A percentile compares a stretch with the other conserved stretches of the same genome.
These are phyloP conservation scores for Nomada fucata DNA, from an alignment of 2,888 invertebrate genomes.

Conservation along the genomic window DNA sequence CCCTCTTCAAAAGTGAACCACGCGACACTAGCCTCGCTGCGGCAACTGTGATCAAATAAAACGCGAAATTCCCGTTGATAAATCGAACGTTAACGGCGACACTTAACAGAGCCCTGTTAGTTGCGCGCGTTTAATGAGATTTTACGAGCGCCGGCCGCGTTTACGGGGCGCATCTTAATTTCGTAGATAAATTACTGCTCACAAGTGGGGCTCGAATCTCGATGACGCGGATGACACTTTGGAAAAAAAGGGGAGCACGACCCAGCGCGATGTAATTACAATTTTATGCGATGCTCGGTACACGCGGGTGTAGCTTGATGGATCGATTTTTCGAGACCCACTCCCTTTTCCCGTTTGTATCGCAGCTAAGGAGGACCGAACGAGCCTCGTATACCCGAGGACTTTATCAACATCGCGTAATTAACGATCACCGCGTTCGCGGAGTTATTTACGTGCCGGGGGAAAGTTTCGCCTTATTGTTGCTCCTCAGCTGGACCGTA, in stretches of 20 bases:
- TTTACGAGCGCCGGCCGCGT: constrained; percentile 22
- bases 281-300: constrained; percentile 24
- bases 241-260: too few species aligned
- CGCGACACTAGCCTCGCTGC: not conserved
- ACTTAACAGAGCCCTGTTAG: constrained; percentile 7
- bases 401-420: constrained; percentile 60
- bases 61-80: constrained; percentile 11
- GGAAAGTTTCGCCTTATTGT: constrained; percentile 35
- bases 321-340: constrained; percentile 59
- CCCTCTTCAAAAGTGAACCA: not conserved
- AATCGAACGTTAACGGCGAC: constrained; percentile 1
- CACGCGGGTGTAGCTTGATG: not conserved
- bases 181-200: constrained; percentile 1
- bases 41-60: constrained; percentile 25
- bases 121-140: constrained; percentile 34
- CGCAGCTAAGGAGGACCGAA: constrained; percentile 45
- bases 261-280: constrained; percentile 21
- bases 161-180: constrained; percentile 27
- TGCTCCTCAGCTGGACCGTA: constrained; percentile 12
- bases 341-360: constrained; percentile 30
- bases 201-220: not conserved
- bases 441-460: constrained; percentile 7
- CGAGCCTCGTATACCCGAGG: constrained; percentile 43
- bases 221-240: constrained; percentile 8
- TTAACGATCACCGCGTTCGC: constrained; percentile 47